Base-by-base conservation (phyloP, 2,113 vertebrate species). In the Delphinus delphis region DNA sequence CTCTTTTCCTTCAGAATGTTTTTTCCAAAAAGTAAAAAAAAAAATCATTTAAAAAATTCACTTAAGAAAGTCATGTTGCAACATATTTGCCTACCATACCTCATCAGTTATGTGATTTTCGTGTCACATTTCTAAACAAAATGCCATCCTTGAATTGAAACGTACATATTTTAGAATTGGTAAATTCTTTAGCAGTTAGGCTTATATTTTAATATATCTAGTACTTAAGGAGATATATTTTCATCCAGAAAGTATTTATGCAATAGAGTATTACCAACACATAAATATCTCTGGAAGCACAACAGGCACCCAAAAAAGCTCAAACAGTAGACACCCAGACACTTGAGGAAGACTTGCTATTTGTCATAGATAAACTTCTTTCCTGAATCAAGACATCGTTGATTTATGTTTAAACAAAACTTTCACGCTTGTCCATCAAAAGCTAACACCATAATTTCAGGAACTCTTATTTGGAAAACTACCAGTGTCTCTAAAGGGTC, bases 361-460 rank as follows among this genome's bases (percentile, higher is more conserved):
- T 92, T 63, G 26, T 38, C 71, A 71, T 3, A 41, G 26, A 86
- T 44, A 90, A 65, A 55, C 23, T 68, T 84, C 11, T 94, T 63
- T 81, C 31, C 7, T 74, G 26, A 68, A 79, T 70, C 38, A 90
- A 73, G 53, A 80, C 18, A 68, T 11, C 36, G 38, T 44, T 89
- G 81, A 90, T 33, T 92, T 94, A 36, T 53, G 13, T 81, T 96
- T 92, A 89, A 80, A 63, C 38, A 96, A 90, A 90, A 70, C 26
- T 33, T 92, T 70, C 63, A 92, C 0, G 21, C 41, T 21, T 85
- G n/a, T 41, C 36, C 50, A 86, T 94, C 65, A 92, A 86, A 94
- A 74, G 44, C 25, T 50, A 95, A 81, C 17, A 63, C 50, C 1
- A 21, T 38, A 12, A 44, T n/a, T 60, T 62, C 1, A 89, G 53